A percentile compares a stretch with the other conserved stretches of the same genome.
phyloP scores from a whole-genome alignment of 2,888 invertebrate species.

The Parnassius mnemosyne region DNA sequence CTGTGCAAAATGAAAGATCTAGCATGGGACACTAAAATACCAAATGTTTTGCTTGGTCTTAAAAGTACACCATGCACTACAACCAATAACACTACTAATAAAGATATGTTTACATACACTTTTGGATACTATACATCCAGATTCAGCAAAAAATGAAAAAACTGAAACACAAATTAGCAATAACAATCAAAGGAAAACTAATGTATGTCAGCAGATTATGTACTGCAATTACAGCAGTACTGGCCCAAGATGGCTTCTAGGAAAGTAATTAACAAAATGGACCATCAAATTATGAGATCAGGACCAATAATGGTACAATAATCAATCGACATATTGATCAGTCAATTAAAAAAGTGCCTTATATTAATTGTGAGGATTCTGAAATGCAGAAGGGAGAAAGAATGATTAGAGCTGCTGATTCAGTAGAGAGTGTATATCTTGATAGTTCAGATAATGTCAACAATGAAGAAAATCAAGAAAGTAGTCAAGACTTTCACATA shows the following conservation, averaged over 20 bases:
- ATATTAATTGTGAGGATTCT: not conserved
- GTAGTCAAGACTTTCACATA: not conserved
- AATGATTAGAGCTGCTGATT: too few relatives aligned
- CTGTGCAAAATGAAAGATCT: slow-evolving; percentile 25
- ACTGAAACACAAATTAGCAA: too few relatives aligned
- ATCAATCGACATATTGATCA: not conserved
- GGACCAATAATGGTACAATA: not conserved
- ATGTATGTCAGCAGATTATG: not conserved
- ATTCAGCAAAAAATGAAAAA: not conserved
- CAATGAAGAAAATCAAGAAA: not conserved
- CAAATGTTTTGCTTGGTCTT: slow-evolving; percentile 14
- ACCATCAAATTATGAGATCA: not conserved
- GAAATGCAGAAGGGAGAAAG: not conserved
- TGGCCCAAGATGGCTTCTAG: not conserved
- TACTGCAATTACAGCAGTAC: not conserved
- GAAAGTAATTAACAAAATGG: not conserved
- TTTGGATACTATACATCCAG: not conserved
- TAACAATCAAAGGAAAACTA: not conserved
- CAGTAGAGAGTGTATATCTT: not conserved
- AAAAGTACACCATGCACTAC: slow-evolving; percentile 7
- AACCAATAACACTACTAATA: slow-evolving; percentile 8
- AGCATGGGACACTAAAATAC: slow-evolving; percentile 27
- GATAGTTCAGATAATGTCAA: not conserved
- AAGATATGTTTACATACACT: not conserved
- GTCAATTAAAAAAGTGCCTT: not conserved